Evolutionary conservation across 2,888 invertebrate genomes (phyloP), one percentile per base, ranked within the genome.

Genomic region (Ferrisia virgata): DNA sequence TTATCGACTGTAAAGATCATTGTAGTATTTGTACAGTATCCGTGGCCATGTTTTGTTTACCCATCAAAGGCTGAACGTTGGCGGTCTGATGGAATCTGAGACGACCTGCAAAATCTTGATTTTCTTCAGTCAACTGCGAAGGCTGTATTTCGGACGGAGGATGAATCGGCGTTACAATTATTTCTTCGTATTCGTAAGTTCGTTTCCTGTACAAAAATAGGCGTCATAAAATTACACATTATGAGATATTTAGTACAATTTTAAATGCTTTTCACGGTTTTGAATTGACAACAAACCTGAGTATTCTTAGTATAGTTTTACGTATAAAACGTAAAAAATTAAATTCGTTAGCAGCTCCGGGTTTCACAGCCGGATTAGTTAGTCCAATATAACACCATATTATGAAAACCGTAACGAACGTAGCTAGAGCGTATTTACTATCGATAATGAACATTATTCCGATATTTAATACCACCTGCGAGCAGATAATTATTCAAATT

Each of bases 311-410:
- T 86, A 95, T 90, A 1, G 92, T 90, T 87, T 91, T 92, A 88
- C 93, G 94, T 28, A 95, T 88, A 95, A 95, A 96, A 80, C 91
- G 91, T 87, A 95, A 92, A 87, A 96, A 93, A 86, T 92, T 92
- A 88, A 96, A 96, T 88, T 96, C 95, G 0, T 94, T 92, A 0
- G 95, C 94, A 36, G 95, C 90, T 64, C 98, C 98, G 0, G 97
- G 97, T 88, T 96, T 97, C 8, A 97, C 96, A 4, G 97, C 97
- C 9, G 98, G 98, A 90, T 96, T 97, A 8, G 96, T 96, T 82
- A 95, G 94, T 69, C 97, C 97, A 86, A 98, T 96, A 89, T 98
- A 98, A 88, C 96, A 92, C 94, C 97, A 98, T 85, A 98, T 92
- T 82, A 96, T 89, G 89, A 96, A 93, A 85, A 96, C 93, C 22